Evolutionary conservation across 35 echinoderm and acorn worm genomes (phyloP).

Genomic region (Amphiura filiformis): DNA sequence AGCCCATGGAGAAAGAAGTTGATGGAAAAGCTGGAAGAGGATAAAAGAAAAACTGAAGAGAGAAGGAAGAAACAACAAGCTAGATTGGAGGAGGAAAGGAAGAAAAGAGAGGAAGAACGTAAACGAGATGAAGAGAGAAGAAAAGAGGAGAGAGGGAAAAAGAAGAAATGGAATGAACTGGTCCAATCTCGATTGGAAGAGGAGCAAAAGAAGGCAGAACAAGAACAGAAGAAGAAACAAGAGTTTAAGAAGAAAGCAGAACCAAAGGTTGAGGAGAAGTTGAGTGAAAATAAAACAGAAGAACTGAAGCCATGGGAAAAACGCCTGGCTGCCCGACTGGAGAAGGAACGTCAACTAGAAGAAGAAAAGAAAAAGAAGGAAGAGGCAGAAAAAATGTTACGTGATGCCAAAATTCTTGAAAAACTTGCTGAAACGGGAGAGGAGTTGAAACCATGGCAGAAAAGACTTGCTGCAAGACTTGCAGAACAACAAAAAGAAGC

Average conservation of each 20-base stretch:
- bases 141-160: conserved; percentile 22
- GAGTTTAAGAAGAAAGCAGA: neutral
- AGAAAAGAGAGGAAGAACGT: conserved; percentile 31
- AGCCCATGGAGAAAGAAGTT: neutral
- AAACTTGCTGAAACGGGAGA: neutral
- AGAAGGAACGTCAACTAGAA: neutral
- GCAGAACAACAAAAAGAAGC: conserved; percentile 16
- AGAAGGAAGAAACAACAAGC: conserved; percentile 16
- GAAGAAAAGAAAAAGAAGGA: neutral
- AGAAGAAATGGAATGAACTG: neutral
- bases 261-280: neutral
- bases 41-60: neutral
- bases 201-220: conserved; percentile 20
- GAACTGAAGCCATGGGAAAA: neutral
- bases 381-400: neutral
- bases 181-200: neutral
- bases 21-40: conserved; percentile 11
- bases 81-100: neutral
- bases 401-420: neutral
- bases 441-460: conserved; percentile 1
- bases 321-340: neutral
- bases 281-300: neutral
- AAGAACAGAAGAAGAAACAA: conserved; percentile 15
- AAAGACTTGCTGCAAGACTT: neutral
- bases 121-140: neutral